These are phyloP conservation scores for Bothrops jararaca DNA, from an alignment of 2,113 vertebrate species.

Conservation along the genomic window DNA sequence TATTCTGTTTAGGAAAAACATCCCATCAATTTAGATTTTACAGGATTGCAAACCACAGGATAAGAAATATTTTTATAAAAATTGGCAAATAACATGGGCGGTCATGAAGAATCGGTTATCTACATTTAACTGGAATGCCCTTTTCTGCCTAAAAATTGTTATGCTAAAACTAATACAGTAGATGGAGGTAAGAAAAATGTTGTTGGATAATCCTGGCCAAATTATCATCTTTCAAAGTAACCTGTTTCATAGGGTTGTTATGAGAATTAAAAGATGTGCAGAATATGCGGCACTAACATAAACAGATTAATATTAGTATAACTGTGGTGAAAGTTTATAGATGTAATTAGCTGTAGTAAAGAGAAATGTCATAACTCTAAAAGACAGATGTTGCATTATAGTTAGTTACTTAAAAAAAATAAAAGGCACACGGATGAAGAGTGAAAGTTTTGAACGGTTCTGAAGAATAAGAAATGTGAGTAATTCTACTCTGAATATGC, in stretches of 20 bases:
- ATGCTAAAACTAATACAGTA: neutral
- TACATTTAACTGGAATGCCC: neutral
- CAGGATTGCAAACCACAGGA: neutral
- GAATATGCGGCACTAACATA: neutral
- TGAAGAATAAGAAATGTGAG: conserved; percentile 31
- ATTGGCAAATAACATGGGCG: neutral
- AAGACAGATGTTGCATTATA: neutral
- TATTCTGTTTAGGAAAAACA: neutral
- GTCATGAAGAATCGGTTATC: neutral
- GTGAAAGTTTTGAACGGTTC: conserved; percentile 3
- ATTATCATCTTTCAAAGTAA: neutral
- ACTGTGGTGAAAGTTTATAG: neutral
- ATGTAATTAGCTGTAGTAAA: neutral
- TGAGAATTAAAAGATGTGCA: neutral
- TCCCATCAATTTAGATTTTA: neutral
- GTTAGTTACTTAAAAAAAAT: neutral
- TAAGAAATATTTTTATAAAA: neutral
- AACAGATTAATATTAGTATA: neutral
- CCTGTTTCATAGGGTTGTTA: neutral
- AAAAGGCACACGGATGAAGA: neutral
- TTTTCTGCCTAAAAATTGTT: neutral
- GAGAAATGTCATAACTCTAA: neutral
- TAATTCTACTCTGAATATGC: conserved; percentile 37
- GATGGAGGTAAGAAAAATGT: neutral
- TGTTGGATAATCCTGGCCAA: neutral